These are phyloP conservation scores for Archegozetes longisetosus DNA, from an alignment of 1,140 invertebrate genomes.

Conservation along the genomic window DNA sequence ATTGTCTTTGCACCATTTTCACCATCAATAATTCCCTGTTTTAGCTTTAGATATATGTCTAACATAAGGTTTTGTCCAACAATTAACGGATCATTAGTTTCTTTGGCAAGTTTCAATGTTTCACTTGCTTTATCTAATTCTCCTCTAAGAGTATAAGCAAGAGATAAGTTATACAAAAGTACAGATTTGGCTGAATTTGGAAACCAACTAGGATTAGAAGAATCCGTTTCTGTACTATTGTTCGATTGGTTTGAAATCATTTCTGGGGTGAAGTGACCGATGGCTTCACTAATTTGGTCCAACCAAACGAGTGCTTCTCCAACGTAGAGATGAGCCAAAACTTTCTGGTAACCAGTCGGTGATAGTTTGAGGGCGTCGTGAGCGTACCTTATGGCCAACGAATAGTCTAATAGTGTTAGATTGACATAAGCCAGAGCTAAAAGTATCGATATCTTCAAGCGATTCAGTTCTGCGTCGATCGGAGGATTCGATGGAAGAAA, in stretches of 20 bases:
- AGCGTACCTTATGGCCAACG: conserved; percentile 59
- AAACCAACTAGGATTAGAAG: conserved; percentile 39
- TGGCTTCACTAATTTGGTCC: conserved; percentile 63
- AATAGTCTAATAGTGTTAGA: conserved; percentile 64
- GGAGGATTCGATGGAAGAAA: conserved; percentile 6
- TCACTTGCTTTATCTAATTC: conserved; percentile 54
- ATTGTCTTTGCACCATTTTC: too few relatives aligned
- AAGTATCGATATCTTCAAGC: conserved; percentile 1
- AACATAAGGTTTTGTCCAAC: conserved; percentile 54
- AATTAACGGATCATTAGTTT: conserved; percentile 26
- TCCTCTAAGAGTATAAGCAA: conserved; percentile 53
- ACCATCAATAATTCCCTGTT: conserved; percentile 35
- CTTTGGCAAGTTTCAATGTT: conserved; percentile 42
- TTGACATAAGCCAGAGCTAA: conserved; percentile 49
- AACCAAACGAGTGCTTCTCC: conserved; percentile 72
- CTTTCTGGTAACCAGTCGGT: conserved; percentile 3
- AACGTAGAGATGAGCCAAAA: conserved; percentile 70
- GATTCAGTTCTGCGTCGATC: conserved; percentile 3
- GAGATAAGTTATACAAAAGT: conserved; percentile 61
- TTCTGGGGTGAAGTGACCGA: conserved; percentile 44
- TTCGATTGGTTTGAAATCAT: background rate
- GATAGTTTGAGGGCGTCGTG: conserved; percentile 15
- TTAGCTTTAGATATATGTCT: conserved; percentile 51
- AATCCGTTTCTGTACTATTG: background rate
- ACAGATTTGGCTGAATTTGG: conserved; percentile 49